phyloP scores from a whole-genome alignment of 2,113 vertebrate genomes.

The Lepus europaeus region DNA sequence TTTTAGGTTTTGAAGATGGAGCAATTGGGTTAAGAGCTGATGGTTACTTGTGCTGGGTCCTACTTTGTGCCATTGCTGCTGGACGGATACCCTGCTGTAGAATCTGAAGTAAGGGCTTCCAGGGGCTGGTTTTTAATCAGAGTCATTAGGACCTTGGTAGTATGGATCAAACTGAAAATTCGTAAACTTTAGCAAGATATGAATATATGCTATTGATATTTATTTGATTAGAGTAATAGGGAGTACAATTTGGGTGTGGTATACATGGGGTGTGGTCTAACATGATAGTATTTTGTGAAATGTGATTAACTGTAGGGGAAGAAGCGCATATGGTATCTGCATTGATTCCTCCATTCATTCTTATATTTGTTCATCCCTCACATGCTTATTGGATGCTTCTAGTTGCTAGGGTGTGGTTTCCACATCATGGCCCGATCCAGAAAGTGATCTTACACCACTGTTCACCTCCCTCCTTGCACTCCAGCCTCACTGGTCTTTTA shows the following conservation, averaged over 20 bases:
- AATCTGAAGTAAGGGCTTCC: background rate
- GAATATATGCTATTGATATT: background rate
- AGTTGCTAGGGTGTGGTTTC: background rate
- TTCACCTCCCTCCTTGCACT: background rate
- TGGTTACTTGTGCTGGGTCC: background rate
- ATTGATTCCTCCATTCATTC: background rate
- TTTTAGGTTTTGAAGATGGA: background rate
- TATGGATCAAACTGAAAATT: background rate
- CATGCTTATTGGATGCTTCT: background rate
- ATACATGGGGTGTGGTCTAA: background rate
- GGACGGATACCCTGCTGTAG: background rate
- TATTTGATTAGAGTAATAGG: background rate
- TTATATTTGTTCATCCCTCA: background rate
- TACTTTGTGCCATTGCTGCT: background rate
- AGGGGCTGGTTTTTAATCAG: background rate
- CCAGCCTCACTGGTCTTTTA: background rate
- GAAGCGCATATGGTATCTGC: background rate
- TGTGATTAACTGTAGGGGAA: background rate
- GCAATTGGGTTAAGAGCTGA: no score
- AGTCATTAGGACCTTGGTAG: background rate
- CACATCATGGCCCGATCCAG: background rate
- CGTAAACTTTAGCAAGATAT: background rate
- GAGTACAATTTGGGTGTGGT: background rate
- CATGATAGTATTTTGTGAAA: background rate
- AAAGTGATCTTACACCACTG: background rate